Conservation (phyloP, 2,797 vertebrate genomes). For the Pantherophis vulpinus region DNA sequence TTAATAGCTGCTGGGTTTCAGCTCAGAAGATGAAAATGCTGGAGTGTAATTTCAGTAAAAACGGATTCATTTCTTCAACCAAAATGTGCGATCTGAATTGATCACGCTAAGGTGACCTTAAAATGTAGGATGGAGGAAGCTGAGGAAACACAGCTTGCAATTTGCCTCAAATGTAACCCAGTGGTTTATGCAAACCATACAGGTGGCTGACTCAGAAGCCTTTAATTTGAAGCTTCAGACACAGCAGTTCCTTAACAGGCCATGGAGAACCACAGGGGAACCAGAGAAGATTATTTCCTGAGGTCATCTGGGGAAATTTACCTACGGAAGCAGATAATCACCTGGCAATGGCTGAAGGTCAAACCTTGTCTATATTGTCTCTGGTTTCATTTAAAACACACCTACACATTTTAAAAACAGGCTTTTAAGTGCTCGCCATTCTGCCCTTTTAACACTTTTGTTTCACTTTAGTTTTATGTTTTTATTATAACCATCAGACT, state of each 20-base stretch:
- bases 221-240: background rate
- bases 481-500: background rate
- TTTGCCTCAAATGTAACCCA: fast-evolving
- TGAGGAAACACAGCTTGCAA: background rate
- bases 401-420: background rate
- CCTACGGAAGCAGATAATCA: background rate
- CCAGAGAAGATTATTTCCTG: background rate
- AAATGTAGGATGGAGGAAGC: background rate
- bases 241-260: background rate
- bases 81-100: background rate
- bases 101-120: slow-evolving; percentile 20
- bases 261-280: background rate
- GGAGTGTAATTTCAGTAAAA: slow-evolving; percentile 30
- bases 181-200: background rate
- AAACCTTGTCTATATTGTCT: background rate
- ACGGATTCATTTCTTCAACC: slow-evolving; percentile 19
- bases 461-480: background rate
- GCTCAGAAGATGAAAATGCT: slow-evolving; percentile 33
- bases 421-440: background rate
- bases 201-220: background rate
- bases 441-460: background rate
- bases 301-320: background rate
- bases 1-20: slow-evolving; percentile 7
- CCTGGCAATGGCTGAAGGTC: background rate
- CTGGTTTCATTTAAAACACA: background rate